Base-by-base conservation (phyloP, 1,140 invertebrate species). In the Teleopsis dalmanni region DNA sequence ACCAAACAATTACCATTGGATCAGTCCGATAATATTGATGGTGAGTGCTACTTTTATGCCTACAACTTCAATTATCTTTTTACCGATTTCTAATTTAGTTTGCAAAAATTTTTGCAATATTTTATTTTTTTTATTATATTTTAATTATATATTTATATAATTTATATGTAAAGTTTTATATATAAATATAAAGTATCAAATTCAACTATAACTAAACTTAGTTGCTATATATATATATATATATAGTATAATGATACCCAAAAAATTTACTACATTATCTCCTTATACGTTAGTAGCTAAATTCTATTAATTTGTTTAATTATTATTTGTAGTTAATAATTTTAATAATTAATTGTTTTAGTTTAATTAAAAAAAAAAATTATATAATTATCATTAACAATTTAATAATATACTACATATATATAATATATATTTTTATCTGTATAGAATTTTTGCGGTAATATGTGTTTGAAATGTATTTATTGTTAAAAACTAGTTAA, bases 1-100 rank as follows among this genome's bases (percentile, higher is more conserved):
- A 54, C 56, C 50, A 70, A 71, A 50, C 65, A 60, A 51, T 41
- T 68, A 54, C 57, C 58, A 44, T 43, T 70, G 34, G 68, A 71
- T 46, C 67, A 62, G 42, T 65, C 68, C 35, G 68, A 70, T 52
- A 70, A 70, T 51, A 71, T 71, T 55, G 68, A 71, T 59, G 68
- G 68, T 71, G 53, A 71, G 68, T 70, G 49, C 48, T 19, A 18
- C n/a, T n/a, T n/a, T n/a, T n/a, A 9, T 31, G n/a, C 7, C 27
- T 9, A 31, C 7, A 31, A n/a, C 27, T 31, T 7, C 13, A n/a
- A 7, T 9, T 31, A 31, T 31, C 7, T 31, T 7, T 31, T 31
- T 31, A 9, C 7, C 13, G 27, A 31, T n/a, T n/a, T n/a, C n/a
- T n/a, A n/a, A n/a, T 31, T 19, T 43, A 31, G 41, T 43, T 43